Evolutionary conservation across 92 coral and sea anemone species (phyloP).

Genomic region (Porites rus): DNA sequence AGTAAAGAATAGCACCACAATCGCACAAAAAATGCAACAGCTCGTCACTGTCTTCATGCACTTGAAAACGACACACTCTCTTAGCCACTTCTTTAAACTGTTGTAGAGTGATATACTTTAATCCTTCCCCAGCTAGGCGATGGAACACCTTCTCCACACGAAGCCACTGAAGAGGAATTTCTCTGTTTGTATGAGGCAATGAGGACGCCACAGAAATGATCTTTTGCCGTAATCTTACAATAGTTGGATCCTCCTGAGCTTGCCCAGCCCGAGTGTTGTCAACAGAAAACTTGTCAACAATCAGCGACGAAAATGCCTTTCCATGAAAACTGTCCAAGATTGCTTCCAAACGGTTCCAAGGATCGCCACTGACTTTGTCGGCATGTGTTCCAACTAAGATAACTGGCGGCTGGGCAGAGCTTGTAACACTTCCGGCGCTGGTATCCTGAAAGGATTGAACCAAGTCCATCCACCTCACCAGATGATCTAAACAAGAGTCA

Average conservation of each 20-base stretch:
- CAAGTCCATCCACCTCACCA: conserved; percentile 53
- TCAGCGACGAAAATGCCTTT: conserved; percentile 21
- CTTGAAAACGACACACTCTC: conserved; percentile 27
- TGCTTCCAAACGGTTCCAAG: conserved; percentile 28
- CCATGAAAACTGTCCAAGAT: conserved; percentile 40
- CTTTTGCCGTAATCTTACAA: conserved; percentile 19
- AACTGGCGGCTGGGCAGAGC: conserved; percentile 36
- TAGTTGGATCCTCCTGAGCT: conserved; percentile 34
- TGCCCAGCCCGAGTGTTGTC: conserved; percentile 49
- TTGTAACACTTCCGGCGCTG: neutral
- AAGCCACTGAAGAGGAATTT: conserved; percentile 53
- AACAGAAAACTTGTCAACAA: conserved; percentile 36
- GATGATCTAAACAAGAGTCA: conserved; percentile 32
- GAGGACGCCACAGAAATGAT: conserved; percentile 34
- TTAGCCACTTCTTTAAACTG: conserved; percentile 11
- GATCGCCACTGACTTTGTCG: conserved; percentile 42
- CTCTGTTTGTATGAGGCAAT: conserved; percentile 34
- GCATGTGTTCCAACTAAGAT: conserved; percentile 57
- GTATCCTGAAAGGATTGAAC: conserved; percentile 41
- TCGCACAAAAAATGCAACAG: conserved; percentile 43
- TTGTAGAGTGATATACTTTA: conserved; percentile 25
- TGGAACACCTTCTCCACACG: conserved; percentile 42
- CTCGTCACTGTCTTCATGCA: conserved; percentile 36
- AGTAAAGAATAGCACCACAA: conserved; percentile 43
- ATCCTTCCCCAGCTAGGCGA: conserved; percentile 20